Conservation (phyloP, 2,113 vertebrate genomes). For the Melanocharis versteri region DNA sequence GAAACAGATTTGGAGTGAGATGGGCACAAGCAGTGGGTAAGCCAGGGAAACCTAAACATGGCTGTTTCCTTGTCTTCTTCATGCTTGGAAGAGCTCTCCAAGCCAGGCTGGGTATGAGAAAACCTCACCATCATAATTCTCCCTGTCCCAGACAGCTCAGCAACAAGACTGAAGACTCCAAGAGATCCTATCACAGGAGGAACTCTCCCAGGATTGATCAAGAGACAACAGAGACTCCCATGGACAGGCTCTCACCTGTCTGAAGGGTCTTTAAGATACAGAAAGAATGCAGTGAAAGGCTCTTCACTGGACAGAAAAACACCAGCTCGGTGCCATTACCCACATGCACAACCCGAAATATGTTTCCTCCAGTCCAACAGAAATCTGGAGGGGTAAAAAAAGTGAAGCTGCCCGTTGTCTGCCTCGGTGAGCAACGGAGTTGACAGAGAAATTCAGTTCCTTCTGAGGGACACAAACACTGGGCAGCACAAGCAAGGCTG, state of each 20-base stretch:
- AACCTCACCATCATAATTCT: background rate
- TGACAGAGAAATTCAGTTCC: background rate
- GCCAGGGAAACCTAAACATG: background rate
- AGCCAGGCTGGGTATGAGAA: background rate
- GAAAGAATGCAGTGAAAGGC: background rate
- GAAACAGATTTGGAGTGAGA: background rate
- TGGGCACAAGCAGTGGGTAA: background rate
- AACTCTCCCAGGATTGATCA: background rate
- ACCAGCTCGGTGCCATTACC: background rate
- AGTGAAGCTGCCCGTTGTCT: background rate
- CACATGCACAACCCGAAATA: background rate
- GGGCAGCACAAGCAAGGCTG: background rate
- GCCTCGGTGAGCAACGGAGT: background rate
- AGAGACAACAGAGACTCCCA: background rate
- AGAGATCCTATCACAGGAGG: slow-evolving; percentile 31
- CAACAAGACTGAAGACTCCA: background rate
- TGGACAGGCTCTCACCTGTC: slow-evolving; percentile 22
- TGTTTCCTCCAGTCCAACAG: background rate
- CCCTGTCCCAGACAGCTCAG: background rate
- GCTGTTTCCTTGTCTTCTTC: background rate
- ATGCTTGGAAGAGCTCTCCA: background rate
- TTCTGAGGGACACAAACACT: background rate
- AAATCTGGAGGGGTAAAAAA: background rate
- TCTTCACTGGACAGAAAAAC: background rate
- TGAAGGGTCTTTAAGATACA: background rate